These are phyloP conservation scores for Coccyzus lansbergi DNA, from an alignment of 2,797 vertebrate species.

Conservation along the genomic window DNA sequence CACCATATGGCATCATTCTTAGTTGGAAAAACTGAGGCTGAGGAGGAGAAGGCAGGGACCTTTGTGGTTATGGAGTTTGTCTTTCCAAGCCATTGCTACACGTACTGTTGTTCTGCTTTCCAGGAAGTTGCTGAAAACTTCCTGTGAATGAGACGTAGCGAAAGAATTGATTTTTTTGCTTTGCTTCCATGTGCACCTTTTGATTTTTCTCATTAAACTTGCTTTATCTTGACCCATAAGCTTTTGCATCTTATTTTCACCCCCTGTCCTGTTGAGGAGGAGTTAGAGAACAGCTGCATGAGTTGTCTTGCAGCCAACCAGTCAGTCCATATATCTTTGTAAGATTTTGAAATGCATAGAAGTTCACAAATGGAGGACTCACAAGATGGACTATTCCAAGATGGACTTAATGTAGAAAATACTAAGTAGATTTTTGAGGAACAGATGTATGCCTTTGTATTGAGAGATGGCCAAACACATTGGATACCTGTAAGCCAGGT, in stretches of 20 bases:
- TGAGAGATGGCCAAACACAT: not conserved
- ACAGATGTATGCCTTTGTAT: not conserved
- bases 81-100: not conserved
- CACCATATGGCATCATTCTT: not conserved
- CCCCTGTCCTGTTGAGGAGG: not conserved
- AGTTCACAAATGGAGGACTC: not conserved
- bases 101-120: not conserved
- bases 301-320: not conserved
- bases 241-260: not conserved
- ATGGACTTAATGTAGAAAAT: not conserved
- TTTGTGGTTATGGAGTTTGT: not conserved
- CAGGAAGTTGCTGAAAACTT: not conserved
- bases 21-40: not conserved
- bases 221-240: not conserved
- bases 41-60: not conserved
- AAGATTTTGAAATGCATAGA: not conserved
- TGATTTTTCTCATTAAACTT: not conserved
- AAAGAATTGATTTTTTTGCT: not conserved
- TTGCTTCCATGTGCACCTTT: not conserved
- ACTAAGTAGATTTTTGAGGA: not conserved
- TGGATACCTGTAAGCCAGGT: not conserved
- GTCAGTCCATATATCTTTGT: not conserved
- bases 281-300: not conserved
- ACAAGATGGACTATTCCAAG: fast-evolving
- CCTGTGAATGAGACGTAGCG: not conserved